Evolutionary conservation across 2,888 invertebrate species (phyloP).

Genomic region (Autographa pulchrina): DNA sequence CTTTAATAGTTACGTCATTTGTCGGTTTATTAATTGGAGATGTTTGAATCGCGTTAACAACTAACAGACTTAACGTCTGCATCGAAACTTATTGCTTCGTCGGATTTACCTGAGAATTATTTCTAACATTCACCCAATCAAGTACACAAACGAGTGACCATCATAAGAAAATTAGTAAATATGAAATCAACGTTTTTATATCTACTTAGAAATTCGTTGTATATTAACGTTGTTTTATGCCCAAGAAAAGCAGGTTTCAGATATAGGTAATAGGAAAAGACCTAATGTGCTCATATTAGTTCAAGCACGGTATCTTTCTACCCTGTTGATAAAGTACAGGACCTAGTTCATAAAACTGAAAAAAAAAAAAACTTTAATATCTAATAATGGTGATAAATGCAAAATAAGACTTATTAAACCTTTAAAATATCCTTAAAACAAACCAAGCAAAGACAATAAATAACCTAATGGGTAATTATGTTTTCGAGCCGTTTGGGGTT

Average conservation of each 20-base stretch:
- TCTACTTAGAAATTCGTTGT: neutral
- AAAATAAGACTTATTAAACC: no score
- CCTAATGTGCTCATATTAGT: no score
- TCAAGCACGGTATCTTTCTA: no score
- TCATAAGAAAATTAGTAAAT: neutral
- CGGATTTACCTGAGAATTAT: neutral
- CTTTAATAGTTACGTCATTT: constrained; percentile 9
- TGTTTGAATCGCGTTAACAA: neutral
- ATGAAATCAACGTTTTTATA: neutral
- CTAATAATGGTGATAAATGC: no score
- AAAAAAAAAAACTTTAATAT: no score
- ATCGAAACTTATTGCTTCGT: neutral
- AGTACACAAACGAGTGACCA: neutral
- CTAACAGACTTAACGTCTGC: neutral
- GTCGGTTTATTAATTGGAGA: constrained; percentile 12
- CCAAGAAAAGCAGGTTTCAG: neutral
- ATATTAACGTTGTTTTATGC: neutral
- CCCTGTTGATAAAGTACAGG: no score
- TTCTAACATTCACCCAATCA: neutral
- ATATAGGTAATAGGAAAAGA: no score
- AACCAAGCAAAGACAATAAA: no score
- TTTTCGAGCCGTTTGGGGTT: no score
- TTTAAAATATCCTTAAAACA: no score
- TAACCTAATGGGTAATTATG: no score
- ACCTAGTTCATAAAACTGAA: no score